These are phyloP conservation scores for Formica aserva DNA, from an alignment of 2,888 invertebrate species.

Conservation along the genomic window DNA sequence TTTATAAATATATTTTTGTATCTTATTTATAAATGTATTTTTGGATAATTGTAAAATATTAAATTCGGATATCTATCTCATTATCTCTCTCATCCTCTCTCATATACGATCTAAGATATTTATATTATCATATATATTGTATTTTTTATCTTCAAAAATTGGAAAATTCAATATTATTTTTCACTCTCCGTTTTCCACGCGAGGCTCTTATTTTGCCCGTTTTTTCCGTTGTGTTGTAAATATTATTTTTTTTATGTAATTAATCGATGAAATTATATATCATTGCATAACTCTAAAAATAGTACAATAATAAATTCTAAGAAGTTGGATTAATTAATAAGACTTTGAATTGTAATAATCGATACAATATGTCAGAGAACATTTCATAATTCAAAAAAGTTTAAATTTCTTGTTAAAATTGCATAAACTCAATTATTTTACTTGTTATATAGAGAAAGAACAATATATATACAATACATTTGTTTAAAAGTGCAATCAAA, in stretches of 20 bases:
- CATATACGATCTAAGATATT: not conserved
- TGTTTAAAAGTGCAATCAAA: not conserved
- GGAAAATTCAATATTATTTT: not conserved
- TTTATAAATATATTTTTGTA: not conserved
- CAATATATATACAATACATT: not conserved
- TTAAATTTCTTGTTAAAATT: not conserved
- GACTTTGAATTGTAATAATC: not conserved
- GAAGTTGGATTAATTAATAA: not conserved
- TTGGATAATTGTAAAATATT: not conserved
- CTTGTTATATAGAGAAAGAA: not conserved
- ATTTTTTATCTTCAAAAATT: not conserved
- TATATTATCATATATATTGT: not conserved
- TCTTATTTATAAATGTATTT: not conserved
- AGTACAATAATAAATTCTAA: not conserved
- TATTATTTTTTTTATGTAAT: not conserved
- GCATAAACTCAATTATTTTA: not conserved
- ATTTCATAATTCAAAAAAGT: not conserved
- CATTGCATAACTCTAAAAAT: not conserved
- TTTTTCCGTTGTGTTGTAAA: not conserved
- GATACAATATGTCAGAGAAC: not conserved
- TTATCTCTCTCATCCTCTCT: not conserved
- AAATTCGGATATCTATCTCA: not conserved
- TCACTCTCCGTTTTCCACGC: too few species aligned
- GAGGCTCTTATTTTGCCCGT: too few species aligned
- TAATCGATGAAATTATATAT: slow-evolving; percentile 10